Base-by-base conservation (phyloP, 2,888 invertebrate genomes). In the Uropetala carovei region DNA sequence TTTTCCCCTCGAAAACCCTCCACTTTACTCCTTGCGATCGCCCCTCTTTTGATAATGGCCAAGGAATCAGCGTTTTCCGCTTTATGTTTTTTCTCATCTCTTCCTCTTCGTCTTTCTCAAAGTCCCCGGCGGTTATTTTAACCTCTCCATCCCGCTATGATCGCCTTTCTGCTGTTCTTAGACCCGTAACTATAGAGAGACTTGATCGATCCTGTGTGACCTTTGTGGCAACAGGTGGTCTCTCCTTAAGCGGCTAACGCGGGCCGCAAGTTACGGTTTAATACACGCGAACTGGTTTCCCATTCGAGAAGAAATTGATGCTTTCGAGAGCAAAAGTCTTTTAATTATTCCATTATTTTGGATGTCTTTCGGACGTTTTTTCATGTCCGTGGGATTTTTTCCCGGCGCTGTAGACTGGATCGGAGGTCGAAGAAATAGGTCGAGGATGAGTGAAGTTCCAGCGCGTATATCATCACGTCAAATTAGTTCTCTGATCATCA, bases 241-340 rank as follows among this genome's bases (percentile, higher is more conserved):
- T 68, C 68, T 75, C 75, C 75, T 75, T 75, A 75, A 75, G 14
- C 75, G 75, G 27, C 75, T 27, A 75, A 75, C 75, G 75, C 68
- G 68, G 22, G 68, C 68, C 68, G n/a, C 75, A 75, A 75, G 75
- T 75, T 75, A 75, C 75, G 75, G 75, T 75, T 75, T 75, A 11
- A 75, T 27, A 75, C 75, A 75, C 75, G 75, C 75, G 75, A 75
- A 75, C 75, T 75, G 75, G 75, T 75, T 75, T 75, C 75, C 27
- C 75, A 1, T 43, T 43, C 75, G 9, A 13, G 13, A 27, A 75
- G 75, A 75, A 75, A 75, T 75, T 75, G 75, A 75, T 75, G 27
- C 75, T 75, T 13, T 14, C 75, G 27, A 27, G 75, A 75, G 75
- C 13, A 13, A 68, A 68, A 68, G 75, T 75, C 75, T 27, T 75